Conservation (phyloP, 2,113 vertebrate genomes). For the Lepisosteus osseus region DNA sequence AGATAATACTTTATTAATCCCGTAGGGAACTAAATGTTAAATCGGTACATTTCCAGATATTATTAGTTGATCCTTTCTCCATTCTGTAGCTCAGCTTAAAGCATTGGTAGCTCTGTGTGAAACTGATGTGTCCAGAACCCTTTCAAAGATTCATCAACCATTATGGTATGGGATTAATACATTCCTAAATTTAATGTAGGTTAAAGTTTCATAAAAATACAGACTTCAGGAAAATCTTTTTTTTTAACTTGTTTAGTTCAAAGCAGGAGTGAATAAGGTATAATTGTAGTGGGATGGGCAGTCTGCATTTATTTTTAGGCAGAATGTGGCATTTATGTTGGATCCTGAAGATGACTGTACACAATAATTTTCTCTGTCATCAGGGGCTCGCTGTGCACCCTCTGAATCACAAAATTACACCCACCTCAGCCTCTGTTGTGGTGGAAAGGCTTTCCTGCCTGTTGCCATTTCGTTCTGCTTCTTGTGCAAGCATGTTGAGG, state of each 20-base stretch:
- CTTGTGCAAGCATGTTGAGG: slow-evolving; percentile 10
- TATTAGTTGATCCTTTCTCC: no score
- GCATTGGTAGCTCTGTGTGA: no score
- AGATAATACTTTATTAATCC: no score
- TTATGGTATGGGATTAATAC: no score
- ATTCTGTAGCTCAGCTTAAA: no score
- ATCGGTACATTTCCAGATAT: no score
- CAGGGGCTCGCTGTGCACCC: no score
- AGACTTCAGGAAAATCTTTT: neutral
- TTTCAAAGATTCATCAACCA: no score
- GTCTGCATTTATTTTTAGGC: slow-evolving; percentile 13
- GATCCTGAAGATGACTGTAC: slow-evolving; percentile 5
- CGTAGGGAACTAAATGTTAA: no score
- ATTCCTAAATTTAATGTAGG: no score
- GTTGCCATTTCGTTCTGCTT: neutral
- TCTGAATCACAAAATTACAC: neutral
- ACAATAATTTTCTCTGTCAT: slow-evolving; percentile 7
- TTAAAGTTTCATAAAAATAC: no score
- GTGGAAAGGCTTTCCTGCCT: neutral
- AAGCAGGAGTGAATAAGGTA: neutral
- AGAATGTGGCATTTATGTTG: slow-evolving; percentile 8
- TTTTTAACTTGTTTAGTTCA: neutral
- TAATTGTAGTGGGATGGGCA: neutral
- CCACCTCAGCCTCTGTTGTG: neutral
- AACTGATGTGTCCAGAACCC: no score